Evolutionary conservation across 2,113 vertebrate species (phyloP), one percentile per base, ranked within the genome.

Genomic region (Alaudala cheleensis): DNA sequence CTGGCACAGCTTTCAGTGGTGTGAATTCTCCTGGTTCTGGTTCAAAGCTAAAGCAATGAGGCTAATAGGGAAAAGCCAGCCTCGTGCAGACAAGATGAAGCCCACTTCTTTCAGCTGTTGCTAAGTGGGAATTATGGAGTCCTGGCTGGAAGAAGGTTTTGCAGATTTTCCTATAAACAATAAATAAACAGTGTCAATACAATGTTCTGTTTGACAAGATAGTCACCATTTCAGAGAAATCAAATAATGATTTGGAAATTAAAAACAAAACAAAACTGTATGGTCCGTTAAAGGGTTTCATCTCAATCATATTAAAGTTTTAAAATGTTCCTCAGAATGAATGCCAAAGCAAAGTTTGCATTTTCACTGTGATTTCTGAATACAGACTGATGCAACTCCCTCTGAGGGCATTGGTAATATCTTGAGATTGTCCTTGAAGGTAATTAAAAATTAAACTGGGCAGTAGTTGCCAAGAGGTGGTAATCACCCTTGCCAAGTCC

Each of bases 391-490:
- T 0, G 31, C 67, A 93, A 94, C 51, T 78, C 47, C 5, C 56
- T 83, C 44, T 17, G 51, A 88, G 72, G 67, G 37, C 72, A 86
- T 29, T 57, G 40, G 47, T 57, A 60, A 42, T 77, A 95, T 61
- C 85, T 88, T 71, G 79, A 91, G 67, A 67, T 69, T 90, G 47
- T 42, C 76, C 82, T 64, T 0, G 0, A 45, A 81, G 25, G 20
- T 45, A 71, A 78, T 95, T 94, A 93, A 97, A 96, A 78, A 94
- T 94, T 94, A 94, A 96, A 90, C 90, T 11, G 49, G 76, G 49
- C 40, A 72, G 39, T 29, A 25, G 12, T 25, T 96, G 82, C 85
- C 94, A 95, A 93, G 71, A 86, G 25, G 31, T 78, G 56, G 9
- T 14, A 71, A 83, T 65, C 1, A 10, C 20, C 54, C 34, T 80